A percentile compares a stretch with the other conserved stretches of the same genome.
These are phyloP conservation scores for Oligia fasciuncula DNA, from an alignment of 2,888 invertebrate species.

Conservation along the genomic window DNA sequence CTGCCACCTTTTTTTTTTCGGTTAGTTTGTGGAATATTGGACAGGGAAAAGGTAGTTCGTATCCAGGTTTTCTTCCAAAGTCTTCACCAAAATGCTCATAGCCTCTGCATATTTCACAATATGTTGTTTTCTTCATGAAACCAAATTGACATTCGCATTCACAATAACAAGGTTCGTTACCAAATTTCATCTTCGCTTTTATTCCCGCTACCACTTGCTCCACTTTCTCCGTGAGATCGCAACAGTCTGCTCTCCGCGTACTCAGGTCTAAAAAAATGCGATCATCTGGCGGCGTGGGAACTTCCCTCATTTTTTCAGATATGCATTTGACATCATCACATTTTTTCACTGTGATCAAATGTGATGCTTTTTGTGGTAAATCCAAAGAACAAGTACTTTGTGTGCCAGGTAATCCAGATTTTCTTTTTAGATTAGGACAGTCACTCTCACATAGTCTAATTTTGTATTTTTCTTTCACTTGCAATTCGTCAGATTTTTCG, in stretches of 20 bases:
- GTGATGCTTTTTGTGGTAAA: slow-evolving; percentile 69
- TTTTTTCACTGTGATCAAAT: slow-evolving; percentile 72
- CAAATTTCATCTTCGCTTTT: slow-evolving; percentile 75
- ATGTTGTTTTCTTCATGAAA: slow-evolving; percentile 82
- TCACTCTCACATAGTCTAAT: slow-evolving; percentile 70
- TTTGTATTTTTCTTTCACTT: slow-evolving; percentile 61
- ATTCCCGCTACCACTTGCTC: slow-evolving; percentile 77
- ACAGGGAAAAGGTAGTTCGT: slow-evolving; percentile 79
- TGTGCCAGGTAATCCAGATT: slow-evolving; percentile 48
- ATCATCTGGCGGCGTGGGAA: slow-evolving; percentile 72
- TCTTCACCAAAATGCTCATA: slow-evolving; percentile 82
- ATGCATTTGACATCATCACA: slow-evolving; percentile 77
- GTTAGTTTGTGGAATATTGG: slow-evolving; percentile 82
- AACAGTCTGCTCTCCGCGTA: slow-evolving; percentile 71
- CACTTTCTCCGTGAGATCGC: slow-evolving; percentile 70
- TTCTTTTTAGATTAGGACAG: slow-evolving; percentile 64
- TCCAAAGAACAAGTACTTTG: slow-evolving; percentile 73
- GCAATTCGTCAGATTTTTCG: slow-evolving; percentile 56
- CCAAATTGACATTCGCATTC: slow-evolving; percentile 84
- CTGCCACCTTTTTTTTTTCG: slow-evolving; percentile 76
- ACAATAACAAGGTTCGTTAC: slow-evolving; percentile 80
- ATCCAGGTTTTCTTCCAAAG: slow-evolving; percentile 62
- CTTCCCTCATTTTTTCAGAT: slow-evolving; percentile 68
- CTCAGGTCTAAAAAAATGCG: slow-evolving; percentile 74
- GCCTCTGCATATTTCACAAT: slow-evolving; percentile 83